Conservation (phyloP, 2,888 invertebrate genomes). For the Lingula anatina region DNA sequence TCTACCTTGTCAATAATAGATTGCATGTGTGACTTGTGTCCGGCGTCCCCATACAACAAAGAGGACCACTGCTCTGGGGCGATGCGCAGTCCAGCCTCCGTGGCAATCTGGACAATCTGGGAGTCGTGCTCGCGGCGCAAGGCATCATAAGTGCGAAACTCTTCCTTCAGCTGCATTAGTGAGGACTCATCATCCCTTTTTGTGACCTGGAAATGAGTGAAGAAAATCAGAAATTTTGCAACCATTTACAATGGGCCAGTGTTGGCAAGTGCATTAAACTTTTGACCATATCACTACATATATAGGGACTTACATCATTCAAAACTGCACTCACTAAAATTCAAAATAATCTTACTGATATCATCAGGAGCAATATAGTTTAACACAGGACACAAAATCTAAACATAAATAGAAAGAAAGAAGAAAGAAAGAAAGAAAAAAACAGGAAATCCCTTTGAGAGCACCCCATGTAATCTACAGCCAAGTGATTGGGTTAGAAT, state of each 20-base stretch:
- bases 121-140: slow-evolving; percentile 93
- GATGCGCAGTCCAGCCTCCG: slow-evolving; percentile 92
- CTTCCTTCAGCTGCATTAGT: slow-evolving; percentile 94
- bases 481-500: no score
- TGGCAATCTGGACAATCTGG: slow-evolving; percentile 97
- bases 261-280: background rate
- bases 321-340: no score
- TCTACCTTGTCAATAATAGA: slow-evolving; percentile 57
- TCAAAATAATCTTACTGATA: no score
- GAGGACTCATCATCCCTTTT: slow-evolving; percentile 96
- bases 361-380: no score
- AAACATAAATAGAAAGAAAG: no score
- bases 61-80: slow-evolving; percentile 99
- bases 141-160: slow-evolving; percentile 91
- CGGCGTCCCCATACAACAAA: slow-evolving; percentile 87
- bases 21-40: slow-evolving; percentile 97
- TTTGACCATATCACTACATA: no score
- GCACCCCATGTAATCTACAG: no score
- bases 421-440: no score
- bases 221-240: no score
- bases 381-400: no score
- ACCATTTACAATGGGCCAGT: background rate
- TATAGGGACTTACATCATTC: no score
- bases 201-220: slow-evolving; percentile 65
- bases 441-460: no score